Evolutionary conservation across 2,888 invertebrate species (phyloP).

Genomic region (Conops quadrifasciatus): DNA sequence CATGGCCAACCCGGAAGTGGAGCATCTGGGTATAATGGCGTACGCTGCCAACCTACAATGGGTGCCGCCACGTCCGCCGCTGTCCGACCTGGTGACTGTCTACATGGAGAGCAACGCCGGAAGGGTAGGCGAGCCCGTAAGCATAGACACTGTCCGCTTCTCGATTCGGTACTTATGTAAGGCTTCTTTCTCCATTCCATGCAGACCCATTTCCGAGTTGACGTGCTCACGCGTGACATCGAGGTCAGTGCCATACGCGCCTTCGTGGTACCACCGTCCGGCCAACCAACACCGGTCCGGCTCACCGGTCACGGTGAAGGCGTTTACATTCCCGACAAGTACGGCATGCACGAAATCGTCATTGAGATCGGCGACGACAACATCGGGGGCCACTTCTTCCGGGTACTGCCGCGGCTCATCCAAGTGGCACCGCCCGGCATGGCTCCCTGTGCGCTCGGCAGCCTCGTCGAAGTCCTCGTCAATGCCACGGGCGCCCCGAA

Average conservation of each 20-base stretch:
- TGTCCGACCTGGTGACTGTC: slow-evolving; percentile 83
- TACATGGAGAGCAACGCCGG: slow-evolving; percentile 85
- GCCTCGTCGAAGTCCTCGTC: slow-evolving; percentile 92
- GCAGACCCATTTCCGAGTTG: slow-evolving; percentile 82
- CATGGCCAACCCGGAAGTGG: slow-evolving; percentile 93
- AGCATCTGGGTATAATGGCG: slow-evolving; percentile 97
- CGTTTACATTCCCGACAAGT: slow-evolving; percentile 85
- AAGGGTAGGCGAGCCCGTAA: slow-evolving; percentile 84
- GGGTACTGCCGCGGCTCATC: slow-evolving; percentile 85
- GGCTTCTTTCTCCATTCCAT: neutral
- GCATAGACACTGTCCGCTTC: neutral
- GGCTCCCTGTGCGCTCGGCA: slow-evolving; percentile 94
- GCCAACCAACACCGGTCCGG: slow-evolving; percentile 71
- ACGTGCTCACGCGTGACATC: slow-evolving; percentile 75
- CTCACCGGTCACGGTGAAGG: slow-evolving; percentile 80
- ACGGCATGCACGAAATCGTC: slow-evolving; percentile 89
- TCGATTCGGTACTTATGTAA: no score
- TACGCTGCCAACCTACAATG: slow-evolving; percentile 93
- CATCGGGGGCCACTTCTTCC: slow-evolving; percentile 77
- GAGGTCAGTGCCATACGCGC: slow-evolving; percentile 78
- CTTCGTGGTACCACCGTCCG: slow-evolving; percentile 81
- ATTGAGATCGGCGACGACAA: slow-evolving; percentile 72
- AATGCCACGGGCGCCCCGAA: slow-evolving; percentile 84
- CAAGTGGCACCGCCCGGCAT: slow-evolving; percentile 91
- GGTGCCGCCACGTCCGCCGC: slow-evolving; percentile 83